A percentile compares a stretch with the other conserved stretches of the same genome.
Conservation (phyloP, 2,797 vertebrate genomes). For the Hephaestus fuliginosus region DNA sequence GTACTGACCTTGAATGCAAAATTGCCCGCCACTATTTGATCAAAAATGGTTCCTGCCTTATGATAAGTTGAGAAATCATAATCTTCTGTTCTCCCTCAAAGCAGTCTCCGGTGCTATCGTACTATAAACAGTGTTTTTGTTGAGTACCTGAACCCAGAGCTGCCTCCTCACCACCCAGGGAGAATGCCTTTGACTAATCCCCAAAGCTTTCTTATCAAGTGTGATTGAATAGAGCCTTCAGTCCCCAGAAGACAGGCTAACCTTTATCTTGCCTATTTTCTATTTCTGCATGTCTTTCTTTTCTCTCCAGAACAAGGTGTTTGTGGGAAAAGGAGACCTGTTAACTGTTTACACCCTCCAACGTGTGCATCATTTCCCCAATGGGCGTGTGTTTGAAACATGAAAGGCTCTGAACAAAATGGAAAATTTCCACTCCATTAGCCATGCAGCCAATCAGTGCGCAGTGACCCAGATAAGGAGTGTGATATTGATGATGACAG, state of each 20-base stretch:
- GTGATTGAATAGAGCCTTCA: constrained; percentile 78
- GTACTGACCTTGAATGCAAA: constrained; percentile 70
- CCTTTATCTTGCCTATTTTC: constrained; percentile 76
- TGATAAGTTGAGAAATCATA: constrained; percentile 71
- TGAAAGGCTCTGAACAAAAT: constrained; percentile 78
- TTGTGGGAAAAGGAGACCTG: constrained; percentile 58
- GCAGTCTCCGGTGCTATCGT: constrained; percentile 58
- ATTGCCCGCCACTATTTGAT: constrained; percentile 57
- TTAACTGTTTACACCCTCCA: constrained; percentile 70
- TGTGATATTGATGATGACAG: constrained; percentile 81
- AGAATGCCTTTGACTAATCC: constrained; percentile 79
- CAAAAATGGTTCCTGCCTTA: constrained; percentile 47
- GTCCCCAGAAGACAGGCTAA: constrained; percentile 66
- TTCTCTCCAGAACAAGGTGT: constrained; percentile 65
- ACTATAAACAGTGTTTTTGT: constrained; percentile 69
- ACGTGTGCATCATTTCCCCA: constrained; percentile 51
- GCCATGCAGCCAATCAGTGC: constrained; percentile 77
- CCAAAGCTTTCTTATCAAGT: constrained; percentile 75
- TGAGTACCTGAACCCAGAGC: constrained; percentile 68
- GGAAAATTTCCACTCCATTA: constrained; percentile 80
- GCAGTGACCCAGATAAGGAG: constrained; percentile 82
- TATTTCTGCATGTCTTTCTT: constrained; percentile 66
- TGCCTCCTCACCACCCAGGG: constrained; percentile 64
- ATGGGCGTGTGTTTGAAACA: constrained; percentile 65
- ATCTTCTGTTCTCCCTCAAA: constrained; percentile 67